Conservation (phyloP, 64 coral and sea anemone species). For the Stichodactyla helianthus region DNA sequence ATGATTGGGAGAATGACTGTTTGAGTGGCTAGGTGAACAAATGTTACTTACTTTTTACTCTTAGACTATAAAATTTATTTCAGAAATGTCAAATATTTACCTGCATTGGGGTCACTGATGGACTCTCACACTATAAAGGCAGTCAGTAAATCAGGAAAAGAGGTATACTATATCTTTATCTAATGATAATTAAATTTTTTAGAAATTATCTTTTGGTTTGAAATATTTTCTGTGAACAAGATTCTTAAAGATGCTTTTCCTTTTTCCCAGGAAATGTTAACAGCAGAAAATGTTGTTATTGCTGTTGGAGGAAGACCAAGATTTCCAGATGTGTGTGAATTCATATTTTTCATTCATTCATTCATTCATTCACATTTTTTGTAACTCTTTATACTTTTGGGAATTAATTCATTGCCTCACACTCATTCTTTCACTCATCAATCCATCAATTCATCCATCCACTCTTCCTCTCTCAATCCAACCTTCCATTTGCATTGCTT, state of each 20-base stretch:
- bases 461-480: not conserved
- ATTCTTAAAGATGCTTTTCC: not conserved
- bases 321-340: slow-evolving; percentile 69
- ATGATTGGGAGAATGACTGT: too few relatives aligned
- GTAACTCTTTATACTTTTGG: too few relatives aligned
- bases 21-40: too few relatives aligned
- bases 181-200: too few relatives aligned
- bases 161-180: not conserved
- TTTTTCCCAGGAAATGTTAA: slow-evolving; percentile 55
- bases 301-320: slow-evolving; percentile 95
- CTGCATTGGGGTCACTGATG: slow-evolving; percentile 72
- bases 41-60: too few relatives aligned
- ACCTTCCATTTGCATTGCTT: too few relatives aligned
- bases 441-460: too few relatives aligned
- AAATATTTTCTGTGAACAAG: not conserved
- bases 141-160: slow-evolving; percentile 69
- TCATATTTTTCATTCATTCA: not conserved
- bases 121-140: slow-evolving; percentile 84
- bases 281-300: slow-evolving; percentile 87
- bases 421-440: too few relatives aligned
- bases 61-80: not conserved
- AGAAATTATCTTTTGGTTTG: too few relatives aligned
- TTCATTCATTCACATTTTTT: too few relatives aligned
- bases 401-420: too few relatives aligned
- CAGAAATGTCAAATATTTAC: slow-evolving; percentile 81